Conservation (phyloP, 2,797 vertebrate genomes). For the Tinamus major region DNA sequence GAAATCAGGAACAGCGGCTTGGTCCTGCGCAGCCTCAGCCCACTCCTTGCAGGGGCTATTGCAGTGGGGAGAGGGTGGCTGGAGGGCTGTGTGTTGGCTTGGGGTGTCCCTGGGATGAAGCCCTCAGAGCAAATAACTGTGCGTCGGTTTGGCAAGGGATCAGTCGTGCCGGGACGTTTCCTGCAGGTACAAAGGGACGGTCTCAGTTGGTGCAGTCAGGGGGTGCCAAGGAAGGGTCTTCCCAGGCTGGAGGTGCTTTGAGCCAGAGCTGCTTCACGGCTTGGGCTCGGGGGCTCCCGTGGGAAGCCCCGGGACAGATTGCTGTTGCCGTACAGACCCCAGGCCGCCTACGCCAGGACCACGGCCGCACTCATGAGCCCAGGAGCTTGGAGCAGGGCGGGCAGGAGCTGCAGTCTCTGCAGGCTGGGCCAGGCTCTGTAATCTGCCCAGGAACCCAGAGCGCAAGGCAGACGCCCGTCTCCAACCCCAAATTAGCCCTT, state of each 20-base stretch:
- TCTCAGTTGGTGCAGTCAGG: background rate
- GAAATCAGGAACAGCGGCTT: background rate
- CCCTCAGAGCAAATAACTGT: background rate
- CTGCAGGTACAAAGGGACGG: background rate
- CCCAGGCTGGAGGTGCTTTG: background rate
- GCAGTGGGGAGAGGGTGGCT: background rate
- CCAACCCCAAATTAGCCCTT: background rate
- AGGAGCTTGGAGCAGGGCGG: background rate
- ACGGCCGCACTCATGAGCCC: background rate
- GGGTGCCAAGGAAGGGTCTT: accelerated
- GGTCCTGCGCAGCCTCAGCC: background rate
- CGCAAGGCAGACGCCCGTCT: background rate
- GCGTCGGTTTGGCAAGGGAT: background rate
- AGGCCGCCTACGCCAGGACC: too few species aligned
- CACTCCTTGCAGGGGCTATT: accelerated
- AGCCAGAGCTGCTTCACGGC: background rate
- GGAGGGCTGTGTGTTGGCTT: background rate
- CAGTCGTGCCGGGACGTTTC: background rate
- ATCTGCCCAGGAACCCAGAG: background rate
- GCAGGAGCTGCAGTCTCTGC: background rate
- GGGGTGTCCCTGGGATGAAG: background rate
- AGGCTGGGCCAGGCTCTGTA: background rate
- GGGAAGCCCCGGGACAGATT: background rate
- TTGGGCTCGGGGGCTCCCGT: background rate
- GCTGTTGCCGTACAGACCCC: background rate